phyloP scores from a whole-genome alignment of 2,113 vertebrate species.

The Equus quagga region DNA sequence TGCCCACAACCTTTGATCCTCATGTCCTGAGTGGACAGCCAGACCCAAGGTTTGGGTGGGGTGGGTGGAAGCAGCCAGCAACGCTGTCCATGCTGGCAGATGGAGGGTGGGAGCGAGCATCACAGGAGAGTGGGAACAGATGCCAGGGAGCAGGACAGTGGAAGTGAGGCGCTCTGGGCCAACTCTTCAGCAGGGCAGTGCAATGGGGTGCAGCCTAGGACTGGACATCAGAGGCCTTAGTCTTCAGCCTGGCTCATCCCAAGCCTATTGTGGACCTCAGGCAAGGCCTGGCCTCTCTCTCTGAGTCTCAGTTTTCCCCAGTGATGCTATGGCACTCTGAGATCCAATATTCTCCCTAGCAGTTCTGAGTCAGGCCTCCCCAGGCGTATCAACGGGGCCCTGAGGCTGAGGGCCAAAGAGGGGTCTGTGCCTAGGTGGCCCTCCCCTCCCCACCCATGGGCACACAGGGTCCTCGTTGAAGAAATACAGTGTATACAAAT shows the following conservation, averaged over 20 bases:
- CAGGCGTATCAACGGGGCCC: background rate
- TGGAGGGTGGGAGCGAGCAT: background rate
- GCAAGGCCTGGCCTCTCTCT: background rate
- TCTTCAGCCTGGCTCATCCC: background rate
- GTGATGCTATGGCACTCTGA: background rate
- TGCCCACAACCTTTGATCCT: background rate
- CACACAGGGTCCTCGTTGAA: conserved; percentile 72
- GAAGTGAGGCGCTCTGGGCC: background rate
- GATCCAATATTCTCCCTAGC: background rate
- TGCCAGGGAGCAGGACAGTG: background rate
- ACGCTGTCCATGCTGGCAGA: background rate
- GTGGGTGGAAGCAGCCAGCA: background rate
- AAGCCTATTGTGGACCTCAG: background rate
- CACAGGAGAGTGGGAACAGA: background rate
- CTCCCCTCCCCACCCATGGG: conserved; percentile 49
- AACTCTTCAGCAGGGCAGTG: background rate
- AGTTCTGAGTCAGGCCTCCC: background rate
- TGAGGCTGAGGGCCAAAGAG: background rate
- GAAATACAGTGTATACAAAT: conserved; percentile 89
- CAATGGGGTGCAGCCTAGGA: background rate
- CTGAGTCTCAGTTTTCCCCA: conserved; percentile 54
- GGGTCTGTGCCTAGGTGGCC: background rate
- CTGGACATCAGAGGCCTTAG: background rate
- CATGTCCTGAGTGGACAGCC: background rate
- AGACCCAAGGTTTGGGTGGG: background rate